Conservation (phyloP, 2,797 vertebrate genomes). For the Tokudaia muenninki region DNA sequence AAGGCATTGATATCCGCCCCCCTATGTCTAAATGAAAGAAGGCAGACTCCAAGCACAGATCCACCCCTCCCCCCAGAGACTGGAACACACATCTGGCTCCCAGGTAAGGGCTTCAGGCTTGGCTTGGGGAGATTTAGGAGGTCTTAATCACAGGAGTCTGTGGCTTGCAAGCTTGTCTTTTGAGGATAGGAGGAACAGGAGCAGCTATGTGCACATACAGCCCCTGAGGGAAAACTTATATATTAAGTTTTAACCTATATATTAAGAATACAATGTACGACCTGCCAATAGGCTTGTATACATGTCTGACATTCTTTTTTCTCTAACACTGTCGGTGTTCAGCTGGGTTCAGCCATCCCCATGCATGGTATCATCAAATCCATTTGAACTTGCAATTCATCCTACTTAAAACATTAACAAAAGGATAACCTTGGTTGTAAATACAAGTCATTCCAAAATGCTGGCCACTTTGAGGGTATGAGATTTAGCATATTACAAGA, state of each 20-base stretch:
- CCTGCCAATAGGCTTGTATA: background rate
- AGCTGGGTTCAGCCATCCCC: background rate
- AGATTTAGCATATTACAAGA: background rate
- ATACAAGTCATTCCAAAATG: conserved; percentile 13
- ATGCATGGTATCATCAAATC: background rate
- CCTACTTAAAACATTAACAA: conserved; percentile 45
- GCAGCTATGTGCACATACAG: background rate
- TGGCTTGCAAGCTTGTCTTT: conserved; percentile 78
- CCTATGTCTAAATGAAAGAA: conserved; percentile 84
- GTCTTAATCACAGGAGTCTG: conserved; percentile 81
- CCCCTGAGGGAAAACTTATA: background rate
- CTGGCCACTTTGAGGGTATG: background rate
- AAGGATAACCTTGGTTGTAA: conserved; percentile 19
- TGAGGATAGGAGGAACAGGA: conserved; percentile 15
- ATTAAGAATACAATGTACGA: background rate
- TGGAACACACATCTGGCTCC: conserved; percentile 83
- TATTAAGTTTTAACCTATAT: background rate
- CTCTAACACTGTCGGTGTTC: background rate
- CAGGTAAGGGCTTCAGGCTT: conserved; percentile 69
- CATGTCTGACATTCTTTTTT: background rate
- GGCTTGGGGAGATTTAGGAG: conserved; percentile 70
- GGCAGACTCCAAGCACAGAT: conserved; percentile 78
- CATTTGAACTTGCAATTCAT: conserved; percentile 14
- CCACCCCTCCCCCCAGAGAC: conserved; percentile 74
- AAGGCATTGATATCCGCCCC: conserved; percentile 86